A percentile compares a stretch with the other conserved stretches of the same genome.
Conservation (phyloP, 2,888 invertebrate species). For the Pediacus dermestoides region DNA sequence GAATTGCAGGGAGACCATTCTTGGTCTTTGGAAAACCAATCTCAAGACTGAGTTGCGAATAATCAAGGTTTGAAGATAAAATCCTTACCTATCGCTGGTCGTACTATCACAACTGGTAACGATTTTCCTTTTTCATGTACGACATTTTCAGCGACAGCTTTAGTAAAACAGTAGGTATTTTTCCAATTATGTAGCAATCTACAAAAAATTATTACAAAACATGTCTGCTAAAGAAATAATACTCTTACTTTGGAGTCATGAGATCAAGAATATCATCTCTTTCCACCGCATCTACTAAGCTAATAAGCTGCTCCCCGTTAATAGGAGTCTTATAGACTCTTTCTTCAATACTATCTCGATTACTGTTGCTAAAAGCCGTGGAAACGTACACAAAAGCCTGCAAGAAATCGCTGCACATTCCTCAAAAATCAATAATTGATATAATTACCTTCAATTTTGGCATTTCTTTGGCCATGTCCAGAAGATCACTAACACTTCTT, state of each 20-base stretch:
- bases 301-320: constrained; percentile 48
- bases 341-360: constrained; percentile 32
- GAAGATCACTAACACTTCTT: constrained; percentile 59
- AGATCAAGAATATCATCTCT: constrained; percentile 44
- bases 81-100: constrained; percentile 61
- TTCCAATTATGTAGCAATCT: constrained; percentile 58
- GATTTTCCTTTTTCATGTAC: constrained; percentile 53
- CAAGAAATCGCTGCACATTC: constrained; percentile 16
- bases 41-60: background rate
- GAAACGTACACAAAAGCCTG: constrained; percentile 36
- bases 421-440: constrained; percentile 5
- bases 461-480: constrained; percentile 54
- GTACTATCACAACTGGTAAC: constrained; percentile 63
- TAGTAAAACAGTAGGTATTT: constrained; percentile 72
- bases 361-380: constrained; percentile 35
- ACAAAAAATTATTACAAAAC: background rate
- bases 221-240: background rate
- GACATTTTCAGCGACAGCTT: constrained; percentile 65
- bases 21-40: background rate
- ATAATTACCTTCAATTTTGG: constrained; percentile 57
- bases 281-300: constrained; percentile 38
- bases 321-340: constrained; percentile 33
- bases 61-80: constrained; percentile 8
- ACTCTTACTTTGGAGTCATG: constrained; percentile 29
- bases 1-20: constrained; percentile 66